Conservation (phyloP, 2,113 vertebrate species). For the Syngnathus scovelli region DNA sequence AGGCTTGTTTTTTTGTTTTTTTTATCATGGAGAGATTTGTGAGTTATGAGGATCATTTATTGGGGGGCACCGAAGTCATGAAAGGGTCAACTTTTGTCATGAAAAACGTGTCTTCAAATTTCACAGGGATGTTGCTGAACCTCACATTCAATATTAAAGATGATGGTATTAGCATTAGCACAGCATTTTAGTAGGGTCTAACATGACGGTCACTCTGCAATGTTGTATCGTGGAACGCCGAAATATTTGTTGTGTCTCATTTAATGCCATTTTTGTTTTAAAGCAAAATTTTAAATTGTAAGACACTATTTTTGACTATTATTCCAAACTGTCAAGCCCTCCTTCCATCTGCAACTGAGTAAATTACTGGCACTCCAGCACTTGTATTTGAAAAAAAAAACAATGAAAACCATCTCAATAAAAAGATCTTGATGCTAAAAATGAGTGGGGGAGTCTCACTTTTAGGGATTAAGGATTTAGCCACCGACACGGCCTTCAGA, state of each 20-base stretch:
- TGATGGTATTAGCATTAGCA: background rate
- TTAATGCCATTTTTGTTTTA: background rate
- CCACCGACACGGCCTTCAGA: constrained; percentile 43
- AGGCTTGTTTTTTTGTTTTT: constrained; percentile 9
- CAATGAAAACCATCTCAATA: constrained; percentile 39
- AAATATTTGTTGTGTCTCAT: too few species aligned
- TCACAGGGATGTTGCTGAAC: background rate
- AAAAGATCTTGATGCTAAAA: constrained; percentile 30
- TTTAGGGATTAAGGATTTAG: constrained; percentile 55
- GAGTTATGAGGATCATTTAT: constrained; percentile 32
- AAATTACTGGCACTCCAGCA: background rate
- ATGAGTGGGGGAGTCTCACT: constrained; percentile 3
- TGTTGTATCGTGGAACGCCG: too few species aligned
- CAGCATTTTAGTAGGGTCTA: too few species aligned
- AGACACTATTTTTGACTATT: background rate
- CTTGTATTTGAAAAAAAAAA: constrained; percentile 9
- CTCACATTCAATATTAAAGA: background rate
- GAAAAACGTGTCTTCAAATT: constrained; percentile 15
- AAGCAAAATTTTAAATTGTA: background rate
- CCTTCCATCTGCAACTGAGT: background rate
- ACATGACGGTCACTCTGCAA: too few species aligned
- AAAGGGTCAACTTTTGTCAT: constrained; percentile 22
- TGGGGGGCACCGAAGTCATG: constrained; percentile 16
- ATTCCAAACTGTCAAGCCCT: background rate
- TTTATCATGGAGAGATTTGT: constrained; percentile 20